Percentiles rank a stretch among this genome's conserved stretches.
These are phyloP conservation scores for Lissocephala sabroskyi DNA, from an alignment of 2,888 invertebrate species.

Conservation along the genomic window DNA sequence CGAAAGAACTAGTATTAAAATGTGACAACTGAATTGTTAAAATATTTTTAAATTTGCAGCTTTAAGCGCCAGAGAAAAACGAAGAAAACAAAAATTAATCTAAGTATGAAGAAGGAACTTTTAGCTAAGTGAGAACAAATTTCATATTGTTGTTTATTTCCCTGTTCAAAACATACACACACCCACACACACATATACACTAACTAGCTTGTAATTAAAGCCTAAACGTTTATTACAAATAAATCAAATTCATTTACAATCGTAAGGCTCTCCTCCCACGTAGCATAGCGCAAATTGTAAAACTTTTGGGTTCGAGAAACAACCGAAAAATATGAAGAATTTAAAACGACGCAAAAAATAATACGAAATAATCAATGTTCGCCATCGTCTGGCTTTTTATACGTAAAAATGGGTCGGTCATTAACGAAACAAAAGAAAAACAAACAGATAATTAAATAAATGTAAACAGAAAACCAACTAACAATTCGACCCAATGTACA, in stretches of 20 bases:
- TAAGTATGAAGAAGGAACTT: too few relatives aligned
- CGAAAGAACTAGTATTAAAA: conserved; percentile 20
- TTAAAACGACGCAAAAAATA: conserved; percentile 14
- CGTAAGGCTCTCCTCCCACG: conserved; percentile 32
- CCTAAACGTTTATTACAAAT: conserved; percentile 34
- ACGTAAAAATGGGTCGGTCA: conserved; percentile 33
- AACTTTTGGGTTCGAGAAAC: conserved; percentile 16
- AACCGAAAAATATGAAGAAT: conserved; percentile 39
- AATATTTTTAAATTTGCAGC: conserved; percentile 64
- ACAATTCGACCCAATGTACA: conserved; percentile 21
- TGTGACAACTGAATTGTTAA: conserved; percentile 59
- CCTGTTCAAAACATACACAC: conserved; percentile 18
- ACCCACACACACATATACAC: conserved; percentile 20
- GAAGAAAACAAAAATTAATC: conserved; percentile 5
- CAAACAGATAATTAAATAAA: conserved; percentile 21
- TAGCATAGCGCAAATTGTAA: conserved; percentile 52
- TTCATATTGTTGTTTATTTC: conserved; percentile 61
- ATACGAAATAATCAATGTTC: conserved; percentile 18
- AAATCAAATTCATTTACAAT: conserved; percentile 50
- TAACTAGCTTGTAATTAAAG: conserved; percentile 41
- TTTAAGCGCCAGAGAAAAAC: conserved; percentile 49
- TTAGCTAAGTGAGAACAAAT: conserved; percentile 23
- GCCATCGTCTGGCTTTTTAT: conserved; percentile 63
- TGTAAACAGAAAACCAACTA: conserved; percentile 19
- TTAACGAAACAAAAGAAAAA: conserved; percentile 1